Evolutionary conservation across 2,797 vertebrate species (phyloP), one percentile per base, ranked within the genome.

Genomic region (Cichlasoma orientale): DNA sequence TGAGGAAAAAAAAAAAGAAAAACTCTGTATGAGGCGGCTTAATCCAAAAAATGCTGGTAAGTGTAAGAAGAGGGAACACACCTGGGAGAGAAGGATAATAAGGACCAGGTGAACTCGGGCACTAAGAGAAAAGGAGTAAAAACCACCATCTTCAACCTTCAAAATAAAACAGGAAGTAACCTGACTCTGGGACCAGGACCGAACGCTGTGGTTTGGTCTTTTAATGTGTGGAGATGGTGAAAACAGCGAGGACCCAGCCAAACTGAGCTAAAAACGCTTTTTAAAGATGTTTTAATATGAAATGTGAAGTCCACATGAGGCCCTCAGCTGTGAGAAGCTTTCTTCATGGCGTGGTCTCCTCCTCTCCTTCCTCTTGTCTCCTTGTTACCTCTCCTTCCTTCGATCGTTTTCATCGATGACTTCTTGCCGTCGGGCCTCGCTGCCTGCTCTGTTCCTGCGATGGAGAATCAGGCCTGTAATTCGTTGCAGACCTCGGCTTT

Each of bases 391-490:
- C 6, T 63, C 7, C 31, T 41, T 63, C 9, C 31, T 63, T 68
- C 8, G 11, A 11, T 68, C 63, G 3, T 68, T 68, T 50, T 50
- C 19, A 18, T 27, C 47, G 41, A 50, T 50, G 63, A 50, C 41
- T 44, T 68, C 25, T 47, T 2, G 9, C 38, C 38, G 2, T 27
- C 38, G 25, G 14, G 2, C 21, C 21, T 63, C 4, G 13, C 41
- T 63, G 36, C 36, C 16, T 21, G 41, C 59, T 63, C 38, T 44
- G 36, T 16, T 47, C 21, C 27, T 31, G 11, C 54, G 63, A 52
- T 47, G 44, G 44, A 75, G 52, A 53, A 56, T 71, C 75, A 27
- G 59, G 38, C 23, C 71, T 69, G 36, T 80, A 50, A 78, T 78
- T 44, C 0, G 23, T 50, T 80, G 77, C 80, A 83, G 85, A 57